Percentiles rank a stretch among this genome's conserved stretches.
These are phyloP conservation scores for Tenthredo scrophulariae DNA, from an alignment of 2,888 invertebrate genomes.

Conservation along the genomic window DNA sequence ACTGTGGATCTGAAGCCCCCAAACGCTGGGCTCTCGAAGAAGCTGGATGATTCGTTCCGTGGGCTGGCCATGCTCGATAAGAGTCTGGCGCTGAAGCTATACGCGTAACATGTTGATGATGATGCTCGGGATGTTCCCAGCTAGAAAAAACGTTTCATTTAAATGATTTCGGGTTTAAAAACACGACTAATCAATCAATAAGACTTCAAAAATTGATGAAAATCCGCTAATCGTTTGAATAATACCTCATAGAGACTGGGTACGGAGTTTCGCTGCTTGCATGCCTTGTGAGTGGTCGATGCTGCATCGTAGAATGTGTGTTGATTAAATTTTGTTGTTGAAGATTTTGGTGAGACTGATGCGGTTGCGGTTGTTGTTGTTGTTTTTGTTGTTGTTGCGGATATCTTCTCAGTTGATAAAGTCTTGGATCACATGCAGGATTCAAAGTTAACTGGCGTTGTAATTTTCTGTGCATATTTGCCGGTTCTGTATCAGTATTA, in stretches of 20 bases:
- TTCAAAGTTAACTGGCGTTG: constrained; percentile 91
- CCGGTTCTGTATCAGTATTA: constrained; percentile 70
- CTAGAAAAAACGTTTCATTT: constrained; percentile 59
- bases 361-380: constrained; percentile 62
- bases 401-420: constrained; percentile 78
- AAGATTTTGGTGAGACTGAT: constrained; percentile 65
- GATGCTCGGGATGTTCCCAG: constrained; percentile 70
- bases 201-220: background rate
- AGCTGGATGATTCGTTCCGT: constrained; percentile 69
- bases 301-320: constrained; percentile 67
- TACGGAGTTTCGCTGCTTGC: constrained; percentile 71
- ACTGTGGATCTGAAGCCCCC: constrained; percentile 83
- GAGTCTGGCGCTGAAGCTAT: constrained; percentile 88
- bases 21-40: constrained; percentile 71
- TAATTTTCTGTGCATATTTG: constrained; percentile 89
- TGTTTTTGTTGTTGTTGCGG: constrained; percentile 70
- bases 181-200: background rate
- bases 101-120: constrained; percentile 83
- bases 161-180: no score
- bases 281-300: constrained; percentile 72
- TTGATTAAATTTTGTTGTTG: constrained; percentile 67
- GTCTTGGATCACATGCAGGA: constrained; percentile 88
- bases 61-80: constrained; percentile 80
- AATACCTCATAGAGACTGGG: constrained; percentile 68
- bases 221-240: background rate